phyloP scores from a whole-genome alignment of 1,140 invertebrate species.

The Drosophila oshimai region DNA sequence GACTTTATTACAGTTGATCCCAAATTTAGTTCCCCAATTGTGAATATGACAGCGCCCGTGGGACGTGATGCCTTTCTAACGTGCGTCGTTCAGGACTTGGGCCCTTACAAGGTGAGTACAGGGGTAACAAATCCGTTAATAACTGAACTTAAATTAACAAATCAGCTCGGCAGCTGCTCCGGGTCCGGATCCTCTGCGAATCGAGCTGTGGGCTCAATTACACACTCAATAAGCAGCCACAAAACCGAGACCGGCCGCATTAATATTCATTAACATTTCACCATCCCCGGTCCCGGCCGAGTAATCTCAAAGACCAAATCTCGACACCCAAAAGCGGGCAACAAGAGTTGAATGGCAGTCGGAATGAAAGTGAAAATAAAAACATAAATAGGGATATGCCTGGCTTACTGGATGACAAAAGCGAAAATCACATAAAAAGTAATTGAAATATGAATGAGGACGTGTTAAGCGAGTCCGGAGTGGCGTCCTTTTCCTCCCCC shows the following conservation, averaged over 20 bases:
- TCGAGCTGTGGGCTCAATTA: slow-evolving; percentile 56
- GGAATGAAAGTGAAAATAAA: slow-evolving; percentile 75
- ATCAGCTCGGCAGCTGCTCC: slow-evolving; percentile 11
- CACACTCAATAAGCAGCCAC: slow-evolving; percentile 78
- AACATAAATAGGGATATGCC: slow-evolving; percentile 73
- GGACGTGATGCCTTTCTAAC: slow-evolving; percentile 92
- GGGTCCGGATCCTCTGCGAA: not conserved
- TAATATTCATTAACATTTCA: slow-evolving; percentile 81
- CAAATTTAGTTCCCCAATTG: slow-evolving; percentile 91
- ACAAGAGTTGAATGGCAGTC: slow-evolving; percentile 57
- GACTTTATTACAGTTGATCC: slow-evolving; percentile 87
- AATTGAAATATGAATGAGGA: slow-evolving; percentile 79
- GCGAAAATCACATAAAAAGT: slow-evolving; percentile 81
- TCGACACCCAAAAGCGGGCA: slow-evolving; percentile 60
- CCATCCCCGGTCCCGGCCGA: slow-evolving; percentile 12
- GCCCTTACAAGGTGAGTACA: slow-evolving; percentile 90
- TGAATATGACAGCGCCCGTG: slow-evolving; percentile 91
- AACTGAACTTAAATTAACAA: slow-evolving; percentile 39
- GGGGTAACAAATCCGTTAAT: slow-evolving; percentile 27
- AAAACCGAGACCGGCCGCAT: slow-evolving; percentile 57
- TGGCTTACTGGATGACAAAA: slow-evolving; percentile 69
- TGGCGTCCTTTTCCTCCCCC: not conserved
- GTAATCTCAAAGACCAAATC: slow-evolving; percentile 76
- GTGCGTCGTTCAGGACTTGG: slow-evolving; percentile 92
- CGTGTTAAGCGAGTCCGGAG: slow-evolving; percentile 53